Base-by-base conservation (phyloP, 2,797 vertebrate genomes). In the Australoheros facetus region DNA sequence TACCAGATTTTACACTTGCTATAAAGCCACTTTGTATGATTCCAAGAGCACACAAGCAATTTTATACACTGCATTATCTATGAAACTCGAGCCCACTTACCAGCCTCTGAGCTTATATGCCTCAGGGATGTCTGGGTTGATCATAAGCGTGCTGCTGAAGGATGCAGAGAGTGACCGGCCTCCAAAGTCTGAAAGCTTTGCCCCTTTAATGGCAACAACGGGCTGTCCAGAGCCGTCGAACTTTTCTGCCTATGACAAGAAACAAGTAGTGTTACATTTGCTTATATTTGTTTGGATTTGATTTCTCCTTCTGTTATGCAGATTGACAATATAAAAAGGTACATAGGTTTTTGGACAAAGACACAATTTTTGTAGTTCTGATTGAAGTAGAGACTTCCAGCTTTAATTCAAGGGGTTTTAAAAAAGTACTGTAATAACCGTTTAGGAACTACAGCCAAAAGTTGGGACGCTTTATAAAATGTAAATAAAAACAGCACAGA, bases 121-220 rank as follows among this genome's bases (percentile, higher is more conserved):
- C 93, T 99, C 97, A 2, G 98, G 97, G 90, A 97, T 97, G 91
- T 99, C 98, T 10, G 98, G 98, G 94, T 99, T 99, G 92, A 97
- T 75, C 92, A 99, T 93, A 86, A 99, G 2, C 12, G 97, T 99
- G 93, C 98, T 99, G 7, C 95, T 97, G 83, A 97, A 97, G 56
- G 98, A 92, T 6, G 98, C 95, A 1, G 97, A 98, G 55, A 99
- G 95, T 39, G 97, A 99, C 51, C 98, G 95, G 42, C 98, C 98
- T 72, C 98, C 98, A 12, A 96, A 99, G 91, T 99, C 98, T 2
- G 98, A 99, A 48, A 99, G 95, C 77, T 97, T 93, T 13, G 97
- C 98, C 79, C 95, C 97, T 93, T 97, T 99, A 87, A 99, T 96
- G 83, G 98, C 98, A 80, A 99, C 2, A 80, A 99, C 95, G 9